Evolutionary conservation across 2,888 invertebrate genomes (phyloP).

Genomic region (Hesperia comma): DNA sequence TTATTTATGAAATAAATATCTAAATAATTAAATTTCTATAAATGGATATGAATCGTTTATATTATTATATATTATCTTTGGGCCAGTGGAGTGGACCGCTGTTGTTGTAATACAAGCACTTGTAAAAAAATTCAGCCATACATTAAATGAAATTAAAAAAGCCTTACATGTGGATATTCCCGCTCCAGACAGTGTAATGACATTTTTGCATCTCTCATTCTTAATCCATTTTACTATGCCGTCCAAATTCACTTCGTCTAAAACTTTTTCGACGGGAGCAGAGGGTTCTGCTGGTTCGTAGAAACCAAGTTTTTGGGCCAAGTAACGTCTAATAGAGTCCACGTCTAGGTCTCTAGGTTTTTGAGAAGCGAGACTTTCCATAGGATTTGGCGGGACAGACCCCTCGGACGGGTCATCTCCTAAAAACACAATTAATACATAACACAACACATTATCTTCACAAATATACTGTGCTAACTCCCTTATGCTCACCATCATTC

Average conservation of each 20-base stretch:
- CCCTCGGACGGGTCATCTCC: conserved; percentile 58
- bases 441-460: conserved; percentile 16
- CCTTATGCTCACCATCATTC: conserved; percentile 64
- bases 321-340: conserved; percentile 86
- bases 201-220: conserved; percentile 89
- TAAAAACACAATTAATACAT: conserved; percentile 50
- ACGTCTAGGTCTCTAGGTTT: conserved; percentile 79
- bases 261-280: conserved; percentile 71
- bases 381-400: conserved; percentile 70
- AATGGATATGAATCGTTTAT: too few relatives aligned
- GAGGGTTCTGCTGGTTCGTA: conserved; percentile 72
- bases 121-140: too few relatives aligned
- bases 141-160: conserved; percentile 6
- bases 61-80: too few relatives aligned
- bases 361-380: conserved; percentile 64
- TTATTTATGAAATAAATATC: too few relatives aligned
- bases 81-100: too few relatives aligned
- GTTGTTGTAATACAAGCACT: too few relatives aligned
- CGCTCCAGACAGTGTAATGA: conserved; percentile 97
- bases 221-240: conserved; percentile 92
- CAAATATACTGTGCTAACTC: background rate
- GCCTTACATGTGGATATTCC: conserved; percentile 97
- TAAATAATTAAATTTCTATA: too few relatives aligned
- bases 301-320: conserved; percentile 86
- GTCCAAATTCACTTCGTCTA: conserved; percentile 89